Conservation (phyloP, 2,113 vertebrate species). For the Arothron firmamentum region DNA sequence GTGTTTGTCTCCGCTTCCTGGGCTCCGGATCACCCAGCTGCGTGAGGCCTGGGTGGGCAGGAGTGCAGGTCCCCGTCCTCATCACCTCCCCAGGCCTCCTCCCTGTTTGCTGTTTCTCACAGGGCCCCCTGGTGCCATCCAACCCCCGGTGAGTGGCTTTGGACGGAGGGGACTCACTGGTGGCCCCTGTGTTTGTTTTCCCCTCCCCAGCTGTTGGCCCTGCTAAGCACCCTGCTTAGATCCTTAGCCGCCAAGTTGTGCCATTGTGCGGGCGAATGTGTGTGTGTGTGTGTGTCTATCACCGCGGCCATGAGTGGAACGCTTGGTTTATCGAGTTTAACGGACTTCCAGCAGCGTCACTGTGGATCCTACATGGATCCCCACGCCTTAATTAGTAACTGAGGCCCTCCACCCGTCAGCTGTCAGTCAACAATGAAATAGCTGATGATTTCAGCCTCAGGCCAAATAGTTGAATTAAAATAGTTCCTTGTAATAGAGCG, state of each 20-base stretch:
- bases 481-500: conserved; percentile 32
- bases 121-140: conserved; percentile 50
- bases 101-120: conserved; percentile 34
- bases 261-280: conserved; percentile 30
- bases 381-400: no score
- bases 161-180: conserved; percentile 67
- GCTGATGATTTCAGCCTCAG: no score
- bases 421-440: no score
- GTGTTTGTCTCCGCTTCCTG: background rate
- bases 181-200: conserved; percentile 67
- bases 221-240: conserved; percentile 64
- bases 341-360: no score
- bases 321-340: conserved; percentile 1
- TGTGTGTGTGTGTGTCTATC: conserved; percentile 20
- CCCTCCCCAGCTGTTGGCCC: conserved; percentile 56
- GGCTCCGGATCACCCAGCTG: conserved; percentile 9
- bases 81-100: background rate
- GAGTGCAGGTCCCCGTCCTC: background rate
- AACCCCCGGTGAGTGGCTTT: conserved; percentile 49
- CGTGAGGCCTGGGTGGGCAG: conserved; percentile 1
- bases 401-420: no score
- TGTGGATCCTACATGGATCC: no score
- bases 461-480: conserved; percentile 28
- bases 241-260: conserved; percentile 60
- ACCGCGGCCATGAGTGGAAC: conserved; percentile 17